Evolutionary conservation across 2,888 invertebrate genomes (phyloP).

Genomic region (Troglohyphantes excavatus): DNA sequence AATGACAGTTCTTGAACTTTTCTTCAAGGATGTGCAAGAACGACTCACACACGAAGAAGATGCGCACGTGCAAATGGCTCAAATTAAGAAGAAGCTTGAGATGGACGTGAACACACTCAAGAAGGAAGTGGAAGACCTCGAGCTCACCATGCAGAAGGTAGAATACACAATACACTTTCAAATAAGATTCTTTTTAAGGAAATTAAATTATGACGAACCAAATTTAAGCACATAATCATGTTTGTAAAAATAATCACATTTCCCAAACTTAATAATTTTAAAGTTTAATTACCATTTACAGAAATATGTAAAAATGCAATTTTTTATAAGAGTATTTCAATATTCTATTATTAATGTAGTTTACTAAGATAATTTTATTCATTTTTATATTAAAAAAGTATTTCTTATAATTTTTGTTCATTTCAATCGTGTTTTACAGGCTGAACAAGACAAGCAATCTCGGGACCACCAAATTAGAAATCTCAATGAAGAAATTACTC

Average conservation of each 20-base stretch:
- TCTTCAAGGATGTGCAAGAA: slow-evolving; percentile 93
- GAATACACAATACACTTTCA: not conserved
- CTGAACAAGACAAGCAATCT: slow-evolving; percentile 98
- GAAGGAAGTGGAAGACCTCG: slow-evolving; percentile 98
- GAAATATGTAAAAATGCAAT: not conserved
- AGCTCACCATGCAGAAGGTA: slow-evolving; percentile 93
- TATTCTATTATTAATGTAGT: too few relatives aligned
- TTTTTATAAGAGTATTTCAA: too few relatives aligned
- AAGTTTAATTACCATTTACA: not conserved
- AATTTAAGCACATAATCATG: too few relatives aligned
- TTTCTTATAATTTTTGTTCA: not conserved
- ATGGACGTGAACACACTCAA: slow-evolving; percentile 96
- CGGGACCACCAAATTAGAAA: slow-evolving; percentile 99
- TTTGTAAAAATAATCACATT: not conserved
- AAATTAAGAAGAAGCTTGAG: slow-evolving; percentile 98
- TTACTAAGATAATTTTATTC: too few relatives aligned
- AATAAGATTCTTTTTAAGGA: not conserved
- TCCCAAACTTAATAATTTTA: not conserved
- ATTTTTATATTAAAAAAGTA: not conserved
- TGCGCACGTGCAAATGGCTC: slow-evolving; percentile 96
- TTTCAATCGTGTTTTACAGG: slow-evolving; percentile 81
- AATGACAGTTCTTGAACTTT: not conserved
- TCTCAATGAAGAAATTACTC: slow-evolving; percentile 99
- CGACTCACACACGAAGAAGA: slow-evolving; percentile 98
- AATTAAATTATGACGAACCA: not conserved